phyloP scores from a whole-genome alignment of 2,797 vertebrate genomes.

The Argentina silus region DNA sequence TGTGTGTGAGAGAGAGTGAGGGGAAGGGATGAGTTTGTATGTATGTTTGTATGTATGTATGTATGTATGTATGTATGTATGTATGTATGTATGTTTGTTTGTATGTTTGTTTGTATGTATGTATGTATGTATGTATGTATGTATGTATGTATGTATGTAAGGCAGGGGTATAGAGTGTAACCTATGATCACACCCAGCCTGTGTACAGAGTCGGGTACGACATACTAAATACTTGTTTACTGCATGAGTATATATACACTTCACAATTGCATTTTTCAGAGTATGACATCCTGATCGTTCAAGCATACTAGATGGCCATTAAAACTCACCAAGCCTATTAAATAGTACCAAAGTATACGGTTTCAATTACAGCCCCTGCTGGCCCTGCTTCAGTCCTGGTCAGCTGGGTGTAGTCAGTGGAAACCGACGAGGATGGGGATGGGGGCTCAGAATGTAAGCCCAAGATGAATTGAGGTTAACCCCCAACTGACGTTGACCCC shows the following conservation, averaged over 20 bases:
- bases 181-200: no score
- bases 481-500: background rate
- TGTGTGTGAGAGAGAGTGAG: conserved; percentile 1
- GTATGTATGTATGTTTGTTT: background rate
- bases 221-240: no score
- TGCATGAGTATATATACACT: no score
- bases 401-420: background rate
- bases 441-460: background rate
- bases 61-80: background rate
- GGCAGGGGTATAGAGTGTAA: no score
- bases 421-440: background rate
- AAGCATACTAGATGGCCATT: no score
- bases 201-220: no score
- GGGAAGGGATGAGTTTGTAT: background rate
- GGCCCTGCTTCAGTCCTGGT: background rate
- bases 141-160: background rate
- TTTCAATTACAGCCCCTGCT: no score
- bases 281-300: no score
- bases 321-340: no score
- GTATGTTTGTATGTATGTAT: background rate
- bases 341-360: no score
- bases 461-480: background rate
- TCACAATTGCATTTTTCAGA: no score
- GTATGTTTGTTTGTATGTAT: background rate
- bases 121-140: background rate